phyloP scores from a whole-genome alignment of 2,113 vertebrate species.

The Sarotherodon lohbergeri region DNA sequence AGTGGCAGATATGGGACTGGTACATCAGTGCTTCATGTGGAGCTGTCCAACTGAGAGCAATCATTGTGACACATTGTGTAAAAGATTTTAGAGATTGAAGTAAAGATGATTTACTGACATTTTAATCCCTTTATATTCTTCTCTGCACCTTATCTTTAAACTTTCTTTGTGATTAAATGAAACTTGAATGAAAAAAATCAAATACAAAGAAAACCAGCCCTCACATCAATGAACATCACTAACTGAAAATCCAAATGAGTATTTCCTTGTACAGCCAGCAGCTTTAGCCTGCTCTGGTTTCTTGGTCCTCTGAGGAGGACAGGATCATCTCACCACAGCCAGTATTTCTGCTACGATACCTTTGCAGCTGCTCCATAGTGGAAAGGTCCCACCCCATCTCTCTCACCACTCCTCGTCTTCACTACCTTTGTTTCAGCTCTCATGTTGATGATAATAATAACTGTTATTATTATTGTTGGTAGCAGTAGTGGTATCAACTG shows the following conservation, averaged over 20 bases:
- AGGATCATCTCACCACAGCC: not conserved
- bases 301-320: not conserved
- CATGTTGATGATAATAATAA: not conserved
- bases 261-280: not conserved
- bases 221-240: not conserved
- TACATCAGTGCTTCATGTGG: not conserved
- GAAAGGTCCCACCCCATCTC: accelerated
- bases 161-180: not conserved
- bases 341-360: not conserved
- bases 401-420: not conserved
- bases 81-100: not conserved
- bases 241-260: not conserved
- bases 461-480: not conserved
- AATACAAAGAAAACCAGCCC: not conserved
- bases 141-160: not conserved
- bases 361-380: not conserved
- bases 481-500: not conserved
- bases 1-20: not conserved
- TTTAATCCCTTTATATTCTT: not conserved
- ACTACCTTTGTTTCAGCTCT: not conserved
- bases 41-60: not conserved
- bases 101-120: not conserved
- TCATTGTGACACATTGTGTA: not conserved
- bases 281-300: not conserved
- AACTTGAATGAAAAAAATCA: not conserved